phyloP scores from a whole-genome alignment of 2,113 vertebrate genomes.

The Equus quagga region DNA sequence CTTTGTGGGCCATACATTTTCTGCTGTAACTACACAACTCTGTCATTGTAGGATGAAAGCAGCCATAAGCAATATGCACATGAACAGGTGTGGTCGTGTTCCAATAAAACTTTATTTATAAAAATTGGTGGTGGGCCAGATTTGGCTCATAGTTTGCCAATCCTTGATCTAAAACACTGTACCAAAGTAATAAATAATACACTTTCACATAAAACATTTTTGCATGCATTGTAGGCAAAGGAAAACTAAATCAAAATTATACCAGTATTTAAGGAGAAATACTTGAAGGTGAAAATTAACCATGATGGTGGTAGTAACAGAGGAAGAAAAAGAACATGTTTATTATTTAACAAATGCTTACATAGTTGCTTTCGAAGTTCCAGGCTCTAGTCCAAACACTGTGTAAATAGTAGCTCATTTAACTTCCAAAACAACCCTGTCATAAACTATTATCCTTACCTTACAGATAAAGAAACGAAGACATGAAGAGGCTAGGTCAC shows the following conservation, averaged over 20 bases:
- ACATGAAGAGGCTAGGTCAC: not conserved
- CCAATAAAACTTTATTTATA: constrained; percentile 51
- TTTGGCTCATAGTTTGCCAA: not conserved
- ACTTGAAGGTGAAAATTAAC: not conserved
- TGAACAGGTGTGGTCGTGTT: not conserved
- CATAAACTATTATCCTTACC: not conserved
- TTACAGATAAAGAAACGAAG: not conserved
- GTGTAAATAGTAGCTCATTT: not conserved
- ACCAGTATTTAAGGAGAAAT: not conserved
- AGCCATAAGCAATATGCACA: not conserved
- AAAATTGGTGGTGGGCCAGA: not conserved
- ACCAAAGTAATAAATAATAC: not conserved
- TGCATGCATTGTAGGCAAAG: not conserved
- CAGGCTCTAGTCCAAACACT: not conserved
- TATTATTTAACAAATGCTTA: not conserved
- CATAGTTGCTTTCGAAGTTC: not conserved
- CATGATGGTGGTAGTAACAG: not conserved
- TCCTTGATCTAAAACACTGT: not conserved
- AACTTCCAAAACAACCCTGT: not conserved
- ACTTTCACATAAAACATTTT: not conserved
- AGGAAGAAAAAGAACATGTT: not conserved
- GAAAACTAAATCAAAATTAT: not conserved
- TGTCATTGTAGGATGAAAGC: not conserved
- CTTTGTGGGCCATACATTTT: not conserved
- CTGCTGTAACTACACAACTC: not conserved